Percentiles rank a stretch among this genome's conserved stretches.
Evolutionary conservation across 2,888 invertebrate genomes (phyloP).

Genomic region (Cistogaster globosa): DNA sequence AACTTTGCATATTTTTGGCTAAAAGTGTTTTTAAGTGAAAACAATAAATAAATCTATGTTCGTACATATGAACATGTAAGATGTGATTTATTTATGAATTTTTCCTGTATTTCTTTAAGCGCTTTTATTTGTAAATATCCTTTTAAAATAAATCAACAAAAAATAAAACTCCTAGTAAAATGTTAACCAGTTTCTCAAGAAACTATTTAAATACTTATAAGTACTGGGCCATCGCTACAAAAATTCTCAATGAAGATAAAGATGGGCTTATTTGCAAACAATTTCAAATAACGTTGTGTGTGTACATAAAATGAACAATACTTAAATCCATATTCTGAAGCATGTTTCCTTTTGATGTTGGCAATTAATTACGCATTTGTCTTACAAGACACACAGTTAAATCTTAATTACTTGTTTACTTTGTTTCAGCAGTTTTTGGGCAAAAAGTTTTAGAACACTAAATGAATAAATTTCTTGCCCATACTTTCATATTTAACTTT

Average conservation of each 20-base stretch:
- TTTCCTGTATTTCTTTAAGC: constrained; percentile 13
- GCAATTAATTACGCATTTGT: constrained; percentile 82
- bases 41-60: constrained; percentile 34
- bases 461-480: constrained; percentile 54
- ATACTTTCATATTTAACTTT: constrained; percentile 24
- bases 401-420: constrained; percentile 63
- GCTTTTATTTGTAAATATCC: constrained; percentile 20
- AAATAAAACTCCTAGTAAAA: neutral
- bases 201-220: constrained; percentile 49
- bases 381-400: constrained; percentile 81
- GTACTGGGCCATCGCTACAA: constrained; percentile 4
- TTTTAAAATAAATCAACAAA: constrained; percentile 19
- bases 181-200: constrained; percentile 52
- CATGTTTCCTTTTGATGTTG: constrained; percentile 79
- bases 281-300: neutral
- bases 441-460: constrained; percentile 20
- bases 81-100: constrained; percentile 63
- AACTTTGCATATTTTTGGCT: constrained; percentile 1
- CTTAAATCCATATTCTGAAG: constrained; percentile 64
- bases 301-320: neutral
- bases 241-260: neutral
- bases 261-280: neutral
- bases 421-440: constrained; percentile 30
- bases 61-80: neutral
- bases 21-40: constrained; percentile 22